These are phyloP conservation scores for Oligia strigilis DNA, from an alignment of 2,888 invertebrate species.

Conservation along the genomic window DNA sequence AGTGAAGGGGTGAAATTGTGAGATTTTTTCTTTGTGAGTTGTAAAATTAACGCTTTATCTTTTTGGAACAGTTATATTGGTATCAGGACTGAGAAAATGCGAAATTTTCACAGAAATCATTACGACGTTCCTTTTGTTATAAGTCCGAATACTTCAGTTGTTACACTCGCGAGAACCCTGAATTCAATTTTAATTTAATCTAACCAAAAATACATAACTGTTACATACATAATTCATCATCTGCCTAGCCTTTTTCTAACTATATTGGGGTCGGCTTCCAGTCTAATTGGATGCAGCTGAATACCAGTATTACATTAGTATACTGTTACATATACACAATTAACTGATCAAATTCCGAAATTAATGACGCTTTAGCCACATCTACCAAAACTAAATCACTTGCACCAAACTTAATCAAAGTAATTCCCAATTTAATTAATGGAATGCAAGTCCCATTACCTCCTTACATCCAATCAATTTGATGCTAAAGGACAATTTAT, in stretches of 20 bases:
- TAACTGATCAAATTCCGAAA: constrained; percentile 1
- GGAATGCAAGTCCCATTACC: constrained; percentile 36
- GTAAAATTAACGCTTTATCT: neutral
- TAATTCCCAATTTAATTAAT: constrained; percentile 44
- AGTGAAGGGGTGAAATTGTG: constrained; percentile 7
- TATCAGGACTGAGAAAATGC: too few relatives aligned
- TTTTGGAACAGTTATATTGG: neutral
- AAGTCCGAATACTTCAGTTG: neutral
- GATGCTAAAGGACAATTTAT: constrained; percentile 49
- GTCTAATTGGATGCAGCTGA: too few relatives aligned
- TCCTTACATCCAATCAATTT: constrained; percentile 47
- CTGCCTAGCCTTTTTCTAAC: too few relatives aligned
- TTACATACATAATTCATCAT: too few relatives aligned
- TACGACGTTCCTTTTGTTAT: neutral
- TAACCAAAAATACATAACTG: neutral
- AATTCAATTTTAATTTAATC: neutral
- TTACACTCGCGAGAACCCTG: neutral
- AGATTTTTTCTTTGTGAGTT: neutral
- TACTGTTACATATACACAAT: too few relatives aligned
- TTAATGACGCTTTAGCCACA: neutral
- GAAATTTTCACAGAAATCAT: neutral
- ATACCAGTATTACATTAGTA: too few relatives aligned
- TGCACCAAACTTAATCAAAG: constrained; percentile 37
- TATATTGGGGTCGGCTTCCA: too few relatives aligned
- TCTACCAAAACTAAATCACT: constrained; percentile 29